Evolutionary conservation across 2,888 invertebrate genomes (phyloP).

Genomic region (Tinea trinotella): DNA sequence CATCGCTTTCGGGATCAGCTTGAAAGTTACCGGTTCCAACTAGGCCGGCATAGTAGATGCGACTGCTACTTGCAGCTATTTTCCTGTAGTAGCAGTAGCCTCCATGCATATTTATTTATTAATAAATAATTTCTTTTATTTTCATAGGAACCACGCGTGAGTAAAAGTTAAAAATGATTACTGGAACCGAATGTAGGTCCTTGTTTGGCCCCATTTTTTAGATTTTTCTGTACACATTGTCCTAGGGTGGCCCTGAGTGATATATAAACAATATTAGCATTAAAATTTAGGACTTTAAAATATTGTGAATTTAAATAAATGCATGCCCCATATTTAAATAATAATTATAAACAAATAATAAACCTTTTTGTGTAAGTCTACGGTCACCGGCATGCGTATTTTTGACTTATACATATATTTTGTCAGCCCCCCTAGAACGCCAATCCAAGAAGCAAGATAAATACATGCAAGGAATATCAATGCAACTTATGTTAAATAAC

Average conservation of each 20-base stretch:
- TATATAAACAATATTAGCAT: neutral
- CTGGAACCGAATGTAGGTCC: constrained; percentile 5
- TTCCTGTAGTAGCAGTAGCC: too few relatives aligned
- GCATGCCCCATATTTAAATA: neutral
- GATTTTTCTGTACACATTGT: neutral
- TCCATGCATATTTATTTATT: constrained; percentile 25
- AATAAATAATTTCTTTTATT: constrained; percentile 47
- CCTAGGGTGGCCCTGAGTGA: constrained; percentile 17
- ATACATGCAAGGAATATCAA: too few relatives aligned
- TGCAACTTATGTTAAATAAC: too few relatives aligned
- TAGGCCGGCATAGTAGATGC: too few relatives aligned
- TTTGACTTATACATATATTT: too few relatives aligned
- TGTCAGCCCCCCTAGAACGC: too few relatives aligned
- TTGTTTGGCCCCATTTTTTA: constrained; percentile 12
- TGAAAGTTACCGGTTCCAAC: too few relatives aligned
- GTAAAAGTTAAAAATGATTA: constrained; percentile 34
- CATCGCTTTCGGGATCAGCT: too few relatives aligned
- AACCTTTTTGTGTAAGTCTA: neutral
- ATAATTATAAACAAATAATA: neutral
- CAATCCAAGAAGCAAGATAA: too few relatives aligned
- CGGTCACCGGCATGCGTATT: neutral
- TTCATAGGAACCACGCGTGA: constrained; percentile 73
- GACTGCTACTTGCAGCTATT: too few relatives aligned
- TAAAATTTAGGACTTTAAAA: neutral
- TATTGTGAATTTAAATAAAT: neutral